Conservation (phyloP, 1,140 invertebrate genomes). For the Trigoniulus corallinus region DNA sequence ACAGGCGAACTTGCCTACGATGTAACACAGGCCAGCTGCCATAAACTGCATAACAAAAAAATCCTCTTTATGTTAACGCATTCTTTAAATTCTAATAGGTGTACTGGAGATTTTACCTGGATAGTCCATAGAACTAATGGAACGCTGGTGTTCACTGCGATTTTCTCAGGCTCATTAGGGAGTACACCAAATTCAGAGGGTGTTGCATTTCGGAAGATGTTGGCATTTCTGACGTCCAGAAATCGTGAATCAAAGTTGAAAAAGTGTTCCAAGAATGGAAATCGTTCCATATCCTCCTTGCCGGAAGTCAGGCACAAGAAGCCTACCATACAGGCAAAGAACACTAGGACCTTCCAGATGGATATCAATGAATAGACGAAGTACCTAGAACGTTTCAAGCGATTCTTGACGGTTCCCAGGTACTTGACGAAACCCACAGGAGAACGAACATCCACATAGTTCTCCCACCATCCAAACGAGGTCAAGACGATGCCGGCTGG, state of each 20-base stretch:
- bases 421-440: slow-evolving; percentile 56
- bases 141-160: background rate
- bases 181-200: too few relatives aligned
- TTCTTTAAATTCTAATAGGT: too few relatives aligned
- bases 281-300: slow-evolving; percentile 56
- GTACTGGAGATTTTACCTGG: background rate
- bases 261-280: slow-evolving; percentile 50
- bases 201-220: too few relatives aligned
- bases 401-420: slow-evolving; percentile 63
- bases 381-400: slow-evolving; percentile 59
- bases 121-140: background rate
- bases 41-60: slow-evolving; percentile 64
- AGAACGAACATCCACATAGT: slow-evolving; percentile 71
- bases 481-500: slow-evolving; percentile 65
- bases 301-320: slow-evolving; percentile 46
- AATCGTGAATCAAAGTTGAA: slow-evolving; percentile 43
- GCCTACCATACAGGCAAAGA: slow-evolving; percentile 52
- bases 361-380: slow-evolving; percentile 78
- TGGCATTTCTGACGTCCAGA: background rate
- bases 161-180: background rate
- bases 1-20: slow-evolving; percentile 88
- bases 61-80: too few relatives aligned
- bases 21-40: slow-evolving; percentile 70
- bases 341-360: slow-evolving; percentile 68
- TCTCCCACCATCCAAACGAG: slow-evolving; percentile 93